Evolutionary conservation across 2,888 invertebrate genomes (phyloP).

Genomic region (Sceliomorpha sp.): DNA sequence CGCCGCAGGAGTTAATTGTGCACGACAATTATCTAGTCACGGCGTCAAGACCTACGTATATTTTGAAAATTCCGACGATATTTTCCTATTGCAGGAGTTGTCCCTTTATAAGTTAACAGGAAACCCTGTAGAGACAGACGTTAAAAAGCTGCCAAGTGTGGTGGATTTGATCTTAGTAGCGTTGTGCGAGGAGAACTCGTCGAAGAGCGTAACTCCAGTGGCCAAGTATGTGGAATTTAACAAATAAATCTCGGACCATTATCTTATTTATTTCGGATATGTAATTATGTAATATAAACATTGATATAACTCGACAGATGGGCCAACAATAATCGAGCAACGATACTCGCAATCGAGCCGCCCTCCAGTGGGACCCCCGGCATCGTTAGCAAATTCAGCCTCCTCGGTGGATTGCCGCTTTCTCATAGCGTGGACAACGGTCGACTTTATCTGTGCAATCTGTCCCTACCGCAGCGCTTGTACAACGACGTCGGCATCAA

Average conservation of each 20-base stretch:
- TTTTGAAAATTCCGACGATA: slow-evolving; percentile 80
- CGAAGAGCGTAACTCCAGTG: slow-evolving; percentile 81
- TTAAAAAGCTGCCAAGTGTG: slow-evolving; percentile 80
- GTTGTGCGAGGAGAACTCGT: slow-evolving; percentile 81
- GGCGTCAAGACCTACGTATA: slow-evolving; percentile 87
- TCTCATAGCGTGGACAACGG: slow-evolving; percentile 84
- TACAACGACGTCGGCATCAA: slow-evolving; percentile 88
- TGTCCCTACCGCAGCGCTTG: slow-evolving; percentile 89
- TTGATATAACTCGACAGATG: too few relatives aligned
- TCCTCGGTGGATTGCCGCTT: slow-evolving; percentile 87
- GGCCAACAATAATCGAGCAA: slow-evolving; percentile 87
- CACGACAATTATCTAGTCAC: slow-evolving; percentile 90
- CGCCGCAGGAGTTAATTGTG: slow-evolving; percentile 87
- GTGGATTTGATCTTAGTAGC: slow-evolving; percentile 83
- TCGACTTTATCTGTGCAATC: slow-evolving; percentile 91
- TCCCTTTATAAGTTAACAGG: slow-evolving; percentile 85
- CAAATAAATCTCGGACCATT: too few relatives aligned
- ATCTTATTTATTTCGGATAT: too few relatives aligned
- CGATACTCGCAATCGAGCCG: slow-evolving; percentile 89
- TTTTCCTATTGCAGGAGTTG: slow-evolving; percentile 84
- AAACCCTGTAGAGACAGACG: slow-evolving; percentile 82
- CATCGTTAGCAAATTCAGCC: slow-evolving; percentile 84
- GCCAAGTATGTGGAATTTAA: slow-evolving; percentile 63
- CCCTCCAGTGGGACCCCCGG: slow-evolving; percentile 85
- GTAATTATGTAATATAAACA: too few relatives aligned